Evolutionary conservation across 2,113 vertebrate genomes (phyloP).

Genomic region (Muscicapa adusta): DNA sequence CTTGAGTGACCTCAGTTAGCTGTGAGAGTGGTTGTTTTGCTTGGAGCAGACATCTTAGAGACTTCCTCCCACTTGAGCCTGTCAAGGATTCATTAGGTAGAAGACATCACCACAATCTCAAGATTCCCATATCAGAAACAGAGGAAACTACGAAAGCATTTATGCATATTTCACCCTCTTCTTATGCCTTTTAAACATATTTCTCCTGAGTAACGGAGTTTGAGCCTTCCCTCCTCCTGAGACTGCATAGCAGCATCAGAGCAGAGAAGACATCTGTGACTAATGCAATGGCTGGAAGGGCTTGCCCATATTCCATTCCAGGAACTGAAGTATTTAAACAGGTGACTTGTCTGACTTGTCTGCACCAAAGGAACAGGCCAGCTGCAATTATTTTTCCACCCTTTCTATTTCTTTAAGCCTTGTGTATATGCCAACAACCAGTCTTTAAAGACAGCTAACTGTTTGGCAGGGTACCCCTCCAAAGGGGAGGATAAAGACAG

Average conservation of each 20-base stretch:
- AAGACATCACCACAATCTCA: neutral
- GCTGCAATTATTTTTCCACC: constrained; percentile 16
- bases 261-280: neutral
- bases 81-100: neutral
- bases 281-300: neutral
- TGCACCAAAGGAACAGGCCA: constrained; percentile 11
- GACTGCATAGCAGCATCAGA: neutral
- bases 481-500: constrained; percentile 1
- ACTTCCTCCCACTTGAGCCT: neutral
- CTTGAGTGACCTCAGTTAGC: neutral
- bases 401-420: neutral
- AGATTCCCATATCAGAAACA: neutral
- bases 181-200: neutral
- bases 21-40: neutral
- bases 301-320: neutral
- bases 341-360: constrained; percentile 24
- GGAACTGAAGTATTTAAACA: neutral
- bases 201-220: neutral
- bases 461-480: neutral
- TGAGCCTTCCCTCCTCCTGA: neutral
- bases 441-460: neutral
- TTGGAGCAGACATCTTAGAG: neutral
- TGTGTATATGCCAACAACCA: constrained; percentile 23
- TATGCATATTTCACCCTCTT: neutral
- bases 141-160: neutral